Evolutionary conservation across 2,113 vertebrate genomes (phyloP).

Genomic region (Excalfactoria chinensis): DNA sequence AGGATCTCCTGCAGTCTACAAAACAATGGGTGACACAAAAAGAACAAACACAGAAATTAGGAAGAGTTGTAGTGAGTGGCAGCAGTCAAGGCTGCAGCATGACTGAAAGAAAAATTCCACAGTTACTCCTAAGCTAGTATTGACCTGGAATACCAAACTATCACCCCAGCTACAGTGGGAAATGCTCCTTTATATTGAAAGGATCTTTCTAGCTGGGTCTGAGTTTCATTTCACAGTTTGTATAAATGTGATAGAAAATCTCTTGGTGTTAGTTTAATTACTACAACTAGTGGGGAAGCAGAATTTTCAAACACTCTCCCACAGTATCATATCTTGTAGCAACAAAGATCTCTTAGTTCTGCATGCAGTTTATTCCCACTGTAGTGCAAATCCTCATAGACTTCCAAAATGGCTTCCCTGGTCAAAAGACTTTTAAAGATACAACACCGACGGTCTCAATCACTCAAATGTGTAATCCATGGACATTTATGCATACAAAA

Average conservation of each 20-base stretch:
- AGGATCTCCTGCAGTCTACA: neutral
- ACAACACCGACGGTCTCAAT: neutral
- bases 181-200: neutral
- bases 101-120: neutral
- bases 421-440: neutral
- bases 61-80: neutral
- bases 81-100: neutral
- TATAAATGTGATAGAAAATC: neutral
- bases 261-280: neutral
- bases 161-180: neutral
- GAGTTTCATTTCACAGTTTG: neutral
- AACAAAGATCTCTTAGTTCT: neutral
- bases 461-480: neutral
- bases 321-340: neutral
- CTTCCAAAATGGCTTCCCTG: neutral
- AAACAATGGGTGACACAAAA: neutral
- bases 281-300: neutral
- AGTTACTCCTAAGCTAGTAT: neutral
- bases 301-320: neutral
- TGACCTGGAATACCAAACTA: neutral
- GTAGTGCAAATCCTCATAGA: neutral
- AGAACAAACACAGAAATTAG: neutral
- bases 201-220: neutral
- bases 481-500: neutral
- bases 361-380: neutral